A percentile compares a stretch with the other conserved stretches of the same genome.
These are phyloP conservation scores for Theodoxus fluviatilis DNA, from an alignment of 2,888 invertebrate genomes.

Conservation along the genomic window DNA sequence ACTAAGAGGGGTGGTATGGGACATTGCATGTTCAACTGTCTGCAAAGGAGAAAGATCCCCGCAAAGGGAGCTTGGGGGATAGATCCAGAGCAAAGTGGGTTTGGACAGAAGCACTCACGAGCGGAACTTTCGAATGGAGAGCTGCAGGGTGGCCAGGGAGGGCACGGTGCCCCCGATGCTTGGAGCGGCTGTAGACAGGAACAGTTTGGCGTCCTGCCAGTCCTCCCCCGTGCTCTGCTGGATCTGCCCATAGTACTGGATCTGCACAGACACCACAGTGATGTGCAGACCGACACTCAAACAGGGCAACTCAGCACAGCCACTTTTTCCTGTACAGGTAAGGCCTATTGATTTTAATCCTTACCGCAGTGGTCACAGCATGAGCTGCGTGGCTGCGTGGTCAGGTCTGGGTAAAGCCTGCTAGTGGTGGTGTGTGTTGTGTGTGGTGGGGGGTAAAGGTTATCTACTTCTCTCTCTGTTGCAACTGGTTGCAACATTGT, in stretches of 20 bases:
- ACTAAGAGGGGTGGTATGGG: too few relatives aligned
- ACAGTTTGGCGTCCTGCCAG: constrained; percentile 64
- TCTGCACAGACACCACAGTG: constrained; percentile 30
- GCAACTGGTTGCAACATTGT: too few relatives aligned
- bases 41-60: too few relatives aligned
- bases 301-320: neutral
- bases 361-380: too few relatives aligned
- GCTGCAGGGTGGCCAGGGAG: constrained; percentile 45
- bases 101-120: too few relatives aligned
- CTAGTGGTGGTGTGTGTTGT: too few relatives aligned
- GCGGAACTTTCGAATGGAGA: constrained; percentile 9
- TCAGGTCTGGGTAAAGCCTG: too few relatives aligned
- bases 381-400: too few relatives aligned
- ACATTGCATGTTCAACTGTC: too few relatives aligned
- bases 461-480: too few relatives aligned
- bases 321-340: neutral
- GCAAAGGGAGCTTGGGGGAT: neutral
- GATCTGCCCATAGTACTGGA: constrained; percentile 65
- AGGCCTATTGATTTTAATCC: too few relatives aligned
- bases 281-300: neutral
- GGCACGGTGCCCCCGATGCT: constrained; percentile 65
- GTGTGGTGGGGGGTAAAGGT: too few relatives aligned
- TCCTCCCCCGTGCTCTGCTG: constrained; percentile 65
- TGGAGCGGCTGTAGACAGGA: constrained; percentile 65
- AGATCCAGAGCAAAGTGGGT: neutral